Percentiles rank a stretch among this genome's conserved stretches.
phyloP scores from a whole-genome alignment of 2,113 vertebrate species.

The Columbina picui region DNA sequence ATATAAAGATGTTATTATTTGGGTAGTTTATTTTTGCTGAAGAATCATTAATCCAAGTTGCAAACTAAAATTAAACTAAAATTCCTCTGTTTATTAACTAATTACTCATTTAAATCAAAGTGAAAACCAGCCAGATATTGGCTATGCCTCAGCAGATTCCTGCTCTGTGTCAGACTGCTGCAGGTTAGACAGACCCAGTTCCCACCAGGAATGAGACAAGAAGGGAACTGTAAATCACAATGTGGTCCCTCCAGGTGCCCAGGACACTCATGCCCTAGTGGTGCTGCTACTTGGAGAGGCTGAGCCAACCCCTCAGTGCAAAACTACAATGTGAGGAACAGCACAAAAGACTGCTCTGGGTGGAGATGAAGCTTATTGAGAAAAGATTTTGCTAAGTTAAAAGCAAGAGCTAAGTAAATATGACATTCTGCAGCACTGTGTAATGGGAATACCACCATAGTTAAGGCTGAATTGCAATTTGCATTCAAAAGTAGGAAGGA shows the following conservation, averaged over 20 bases:
- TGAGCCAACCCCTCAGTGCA: rapidly evolving
- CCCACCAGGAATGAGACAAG: not conserved
- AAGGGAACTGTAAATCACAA: not conserved
- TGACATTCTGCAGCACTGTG: not conserved
- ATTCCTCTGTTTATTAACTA: not conserved
- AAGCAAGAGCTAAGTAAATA: not conserved
- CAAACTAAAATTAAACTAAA: not conserved
- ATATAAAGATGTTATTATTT: not conserved
- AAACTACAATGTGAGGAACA: not conserved
- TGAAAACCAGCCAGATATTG: not conserved
- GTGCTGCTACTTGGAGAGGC: not conserved
- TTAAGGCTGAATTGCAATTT: slow-evolving; percentile 7
- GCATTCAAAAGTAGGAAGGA: slow-evolving; percentile 5
- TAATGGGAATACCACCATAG: not conserved
- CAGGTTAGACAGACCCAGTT: not conserved
- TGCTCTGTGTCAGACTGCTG: not conserved
- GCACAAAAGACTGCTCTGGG: not conserved
- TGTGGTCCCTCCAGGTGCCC: not conserved
- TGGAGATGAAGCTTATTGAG: not conserved
- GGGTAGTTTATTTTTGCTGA: not conserved
- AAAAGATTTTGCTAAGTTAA: not conserved
- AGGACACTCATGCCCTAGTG: not conserved
- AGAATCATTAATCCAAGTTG: not conserved
- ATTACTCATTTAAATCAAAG: not conserved
- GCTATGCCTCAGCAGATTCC: not conserved